phyloP scores from a whole-genome alignment of 2,113 vertebrate genomes.

The Eleginops maclovinus region DNA sequence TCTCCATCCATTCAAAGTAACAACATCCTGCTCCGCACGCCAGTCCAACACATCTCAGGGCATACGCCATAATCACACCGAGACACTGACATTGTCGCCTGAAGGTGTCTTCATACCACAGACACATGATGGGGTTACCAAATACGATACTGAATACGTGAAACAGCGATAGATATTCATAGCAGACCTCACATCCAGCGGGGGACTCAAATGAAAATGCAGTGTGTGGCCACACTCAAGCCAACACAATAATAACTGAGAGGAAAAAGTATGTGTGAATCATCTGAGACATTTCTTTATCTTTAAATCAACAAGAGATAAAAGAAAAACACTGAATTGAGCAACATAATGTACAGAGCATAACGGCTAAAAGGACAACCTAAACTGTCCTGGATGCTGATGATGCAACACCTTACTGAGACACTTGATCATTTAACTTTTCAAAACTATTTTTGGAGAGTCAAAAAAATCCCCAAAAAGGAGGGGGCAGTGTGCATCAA shows the following conservation, averaged over 20 bases:
- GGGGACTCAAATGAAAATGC: neutral
- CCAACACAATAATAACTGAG: neutral
- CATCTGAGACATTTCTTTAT: neutral
- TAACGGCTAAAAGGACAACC: too few relatives aligned
- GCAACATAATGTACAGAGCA: too few relatives aligned
- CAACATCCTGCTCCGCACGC: neutral
- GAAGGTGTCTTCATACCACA: constrained; percentile 23
- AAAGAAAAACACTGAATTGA: too few relatives aligned
- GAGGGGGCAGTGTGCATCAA: too few relatives aligned
- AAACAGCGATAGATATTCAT: constrained; percentile 25
- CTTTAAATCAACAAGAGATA: neutral
- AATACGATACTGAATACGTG: neutral
- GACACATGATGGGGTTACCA: constrained; percentile 5
- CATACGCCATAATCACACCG: constrained; percentile 22
- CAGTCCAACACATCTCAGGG: constrained; percentile 22
- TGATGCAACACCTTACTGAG: too few relatives aligned
- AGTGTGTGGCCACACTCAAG: neutral
- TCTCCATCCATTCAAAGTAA: constrained; percentile 27
- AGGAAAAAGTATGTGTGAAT: neutral
- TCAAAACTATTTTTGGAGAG: too few relatives aligned
- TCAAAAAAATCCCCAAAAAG: too few relatives aligned
- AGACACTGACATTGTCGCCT: neutral
- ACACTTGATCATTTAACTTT: too few relatives aligned
- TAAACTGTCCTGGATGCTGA: too few relatives aligned
- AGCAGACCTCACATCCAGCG: neutral